A percentile compares a stretch with the other conserved stretches of the same genome.
These are phyloP conservation scores for Plotosus lineatus DNA, from an alignment of 2,113 vertebrate genomes.

Conservation along the genomic window DNA sequence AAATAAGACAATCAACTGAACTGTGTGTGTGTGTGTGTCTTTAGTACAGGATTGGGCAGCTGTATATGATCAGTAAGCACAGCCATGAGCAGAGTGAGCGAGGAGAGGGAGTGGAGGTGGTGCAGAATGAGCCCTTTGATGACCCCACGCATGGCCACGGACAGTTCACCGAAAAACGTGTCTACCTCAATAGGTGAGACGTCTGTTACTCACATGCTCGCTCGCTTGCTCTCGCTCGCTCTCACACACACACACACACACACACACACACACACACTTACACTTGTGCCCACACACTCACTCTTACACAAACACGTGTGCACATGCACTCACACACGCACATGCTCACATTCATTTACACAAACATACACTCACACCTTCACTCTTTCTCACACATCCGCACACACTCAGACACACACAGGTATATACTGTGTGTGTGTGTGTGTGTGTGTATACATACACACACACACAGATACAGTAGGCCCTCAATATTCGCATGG, in stretches of 20 bases:
- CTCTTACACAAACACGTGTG: no score
- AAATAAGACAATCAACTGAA: background rate
- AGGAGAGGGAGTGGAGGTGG: constrained; percentile 91
- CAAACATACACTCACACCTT: no score
- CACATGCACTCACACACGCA: no score
- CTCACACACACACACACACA: background rate
- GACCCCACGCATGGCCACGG: constrained; percentile 88
- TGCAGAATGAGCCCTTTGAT: constrained; percentile 83
- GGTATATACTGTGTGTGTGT: no score
- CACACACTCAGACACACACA: no score
- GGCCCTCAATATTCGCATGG: no score
- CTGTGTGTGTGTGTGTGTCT: constrained; percentile 54
- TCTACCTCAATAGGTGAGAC: constrained; percentile 93
- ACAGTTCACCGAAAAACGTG: constrained; percentile 79
- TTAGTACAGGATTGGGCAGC: constrained; percentile 80
- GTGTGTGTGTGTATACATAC: no score
- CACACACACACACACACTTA: background rate
- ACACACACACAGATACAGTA: background rate
- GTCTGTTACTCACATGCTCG: background rate
- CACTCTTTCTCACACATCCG: no score
- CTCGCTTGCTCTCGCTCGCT: background rate
- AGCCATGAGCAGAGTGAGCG: constrained; percentile 86
- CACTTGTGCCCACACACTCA: no score
- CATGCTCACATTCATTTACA: no score
- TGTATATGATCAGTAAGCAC: constrained; percentile 89